Base-by-base conservation (phyloP, 2,888 invertebrate species). In the Pristionchus entomophagus region DNA sequence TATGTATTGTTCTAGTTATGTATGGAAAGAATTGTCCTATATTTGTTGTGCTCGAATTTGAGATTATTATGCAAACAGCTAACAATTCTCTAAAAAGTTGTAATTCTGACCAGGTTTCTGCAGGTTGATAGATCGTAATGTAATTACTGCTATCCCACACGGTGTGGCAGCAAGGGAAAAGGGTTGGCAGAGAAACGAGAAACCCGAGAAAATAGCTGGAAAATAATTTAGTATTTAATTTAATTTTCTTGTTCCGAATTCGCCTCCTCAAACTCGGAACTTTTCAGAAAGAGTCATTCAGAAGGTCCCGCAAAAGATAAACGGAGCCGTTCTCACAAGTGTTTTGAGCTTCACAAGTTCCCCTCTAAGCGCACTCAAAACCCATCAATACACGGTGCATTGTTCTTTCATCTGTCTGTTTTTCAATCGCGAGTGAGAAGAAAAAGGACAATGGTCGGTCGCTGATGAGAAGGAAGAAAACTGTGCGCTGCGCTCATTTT, bases 91-190 rank as follows among this genome's bases (percentile, higher is more conserved):
- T 53, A 35, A 22, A 53, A 38, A 26, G 6, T 6, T 26, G 81
- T 45, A 8, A 49, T 80, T 22, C 51, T 51, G 17, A 92, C 91
- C 90, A 89, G 12, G 91, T 91, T 45, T 89, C 91, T 53, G 86
- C 86, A 19, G 89, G 88, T 45, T 89, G 88, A 78, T 92, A 92
- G 0, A 90, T 89, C 5, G 92, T 92, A 51, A 92, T 89, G 86
- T 91, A 92, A 19, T 86, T 87, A 32, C 89, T 86, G 19, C 89
- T 88, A 56, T 91, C 88, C 91, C 91, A 93, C 26, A 93, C 86
- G 3, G 91, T 92, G 84, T 92, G 91, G 84, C 93, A 93, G 87
- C 93, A 93, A 22, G 89, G 89, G 84, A 91, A 91, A 19, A 92
- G 85, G 12, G 92, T 92, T 17, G 93, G 93, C 17, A 92, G 77